These are phyloP conservation scores for Teleogryllus oceanicus DNA, from an alignment of 2,888 invertebrate genomes.

Conservation along the genomic window DNA sequence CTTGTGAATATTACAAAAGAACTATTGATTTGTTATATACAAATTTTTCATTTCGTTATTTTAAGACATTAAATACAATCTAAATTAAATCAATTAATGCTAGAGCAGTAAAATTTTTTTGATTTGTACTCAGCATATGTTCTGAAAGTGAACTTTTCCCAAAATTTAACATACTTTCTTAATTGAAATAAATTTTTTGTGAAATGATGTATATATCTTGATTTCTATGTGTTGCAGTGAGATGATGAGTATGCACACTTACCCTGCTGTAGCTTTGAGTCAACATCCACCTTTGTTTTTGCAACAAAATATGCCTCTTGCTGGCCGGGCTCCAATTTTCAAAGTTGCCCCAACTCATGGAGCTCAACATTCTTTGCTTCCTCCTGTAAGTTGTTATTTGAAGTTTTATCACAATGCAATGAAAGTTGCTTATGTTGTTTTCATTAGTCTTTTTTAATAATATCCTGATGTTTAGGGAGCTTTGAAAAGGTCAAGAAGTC, in stretches of 20 bases:
- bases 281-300: conserved; percentile 69
- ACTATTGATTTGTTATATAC: no score
- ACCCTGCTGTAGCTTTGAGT: conserved; percentile 44
- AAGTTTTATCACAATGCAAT: no score
- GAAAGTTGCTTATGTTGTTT: background rate
- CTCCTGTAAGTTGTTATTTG: conserved; percentile 43
- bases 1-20: no score
- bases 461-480: conserved; percentile 47
- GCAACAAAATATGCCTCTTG: conserved; percentile 44
- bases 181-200: background rate
- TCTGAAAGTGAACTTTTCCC: no score
- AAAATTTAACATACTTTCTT: no score
- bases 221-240: conserved; percentile 35
- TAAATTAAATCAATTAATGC: no score
- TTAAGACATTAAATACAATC: no score
- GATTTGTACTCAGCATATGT: no score
- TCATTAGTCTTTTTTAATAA: background rate
- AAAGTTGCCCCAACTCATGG: conserved; percentile 47
- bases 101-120: no score
- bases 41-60: no score
- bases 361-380: conserved; percentile 46
- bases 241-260: conserved; percentile 39
- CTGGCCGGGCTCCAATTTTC: conserved; percentile 47
- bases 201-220: background rate
- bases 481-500: conserved; percentile 62